Conservation (phyloP, 2,888 invertebrate genomes). For the Neuroscelio doddi region DNA sequence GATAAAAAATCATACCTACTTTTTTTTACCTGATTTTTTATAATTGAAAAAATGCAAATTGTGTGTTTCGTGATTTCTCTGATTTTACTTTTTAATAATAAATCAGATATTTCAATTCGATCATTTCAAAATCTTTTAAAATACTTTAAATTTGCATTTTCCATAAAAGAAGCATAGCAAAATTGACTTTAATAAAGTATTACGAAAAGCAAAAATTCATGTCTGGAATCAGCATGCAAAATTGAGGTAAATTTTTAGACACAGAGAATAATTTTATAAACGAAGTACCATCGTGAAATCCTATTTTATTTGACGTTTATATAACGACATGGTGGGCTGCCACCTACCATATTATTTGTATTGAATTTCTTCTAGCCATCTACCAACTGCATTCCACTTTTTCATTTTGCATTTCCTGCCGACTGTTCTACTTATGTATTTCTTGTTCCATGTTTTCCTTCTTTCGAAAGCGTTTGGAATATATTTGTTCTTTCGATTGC, state of each 20-base stretch:
- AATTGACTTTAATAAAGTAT: no score
- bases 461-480: not conserved
- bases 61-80: not conserved
- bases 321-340: not conserved
- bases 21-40: not conserved
- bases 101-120: not conserved
- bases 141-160: no score
- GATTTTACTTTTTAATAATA: not conserved
- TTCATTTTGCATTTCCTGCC: constrained; percentile 10
- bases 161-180: no score
- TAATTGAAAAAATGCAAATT: constrained; percentile 1
- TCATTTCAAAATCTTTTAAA: not conserved
- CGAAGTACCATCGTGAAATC: no score
- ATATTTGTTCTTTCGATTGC: constrained; percentile 3
- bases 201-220: not conserved
- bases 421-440: not conserved
- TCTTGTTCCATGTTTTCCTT: constrained; percentile 12
- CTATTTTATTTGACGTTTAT: no score
- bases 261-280: no score
- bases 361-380: constrained; percentile 13
- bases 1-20: not conserved
- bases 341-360: constrained; percentile 16
- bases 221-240: no score
- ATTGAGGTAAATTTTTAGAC: no score
- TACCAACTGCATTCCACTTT: not conserved